phyloP scores from a whole-genome alignment of 2,113 vertebrate species.

The Phainopepla nitens region DNA sequence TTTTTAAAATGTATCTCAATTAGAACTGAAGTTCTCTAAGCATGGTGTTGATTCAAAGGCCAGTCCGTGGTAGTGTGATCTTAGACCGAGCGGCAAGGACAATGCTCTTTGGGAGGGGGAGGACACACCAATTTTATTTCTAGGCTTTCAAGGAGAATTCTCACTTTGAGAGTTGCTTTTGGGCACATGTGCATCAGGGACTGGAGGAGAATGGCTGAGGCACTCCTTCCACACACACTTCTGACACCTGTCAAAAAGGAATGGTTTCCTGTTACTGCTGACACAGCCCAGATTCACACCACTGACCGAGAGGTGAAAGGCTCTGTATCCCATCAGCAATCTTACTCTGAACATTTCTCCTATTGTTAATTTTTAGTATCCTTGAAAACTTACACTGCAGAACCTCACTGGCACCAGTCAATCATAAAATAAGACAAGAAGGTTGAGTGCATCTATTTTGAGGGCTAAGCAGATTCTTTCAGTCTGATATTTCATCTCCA shows the following conservation, averaged over 20 bases:
- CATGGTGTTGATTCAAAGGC: background rate
- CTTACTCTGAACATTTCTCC: background rate
- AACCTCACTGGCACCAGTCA: slow-evolving; percentile 44
- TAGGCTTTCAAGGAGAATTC: background rate
- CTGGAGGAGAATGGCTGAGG: background rate
- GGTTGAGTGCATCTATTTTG: slow-evolving; percentile 47
- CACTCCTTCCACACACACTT: background rate
- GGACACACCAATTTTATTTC: background rate
- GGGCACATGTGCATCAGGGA: background rate
- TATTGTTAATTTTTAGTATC: slow-evolving; percentile 54
- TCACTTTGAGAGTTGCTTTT: background rate
- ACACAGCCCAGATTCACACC: background rate
- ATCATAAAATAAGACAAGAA: slow-evolving; percentile 63
- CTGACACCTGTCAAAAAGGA: background rate
- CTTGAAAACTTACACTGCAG: slow-evolving; percentile 45
- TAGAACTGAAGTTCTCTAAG: background rate
- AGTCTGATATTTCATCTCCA: slow-evolving; percentile 25
- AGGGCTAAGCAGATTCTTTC: slow-evolving; percentile 25
- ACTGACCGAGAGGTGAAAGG: background rate
- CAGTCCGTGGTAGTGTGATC: background rate
- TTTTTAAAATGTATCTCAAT: background rate
- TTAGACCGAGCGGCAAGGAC: background rate
- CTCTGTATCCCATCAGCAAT: slow-evolving; percentile 25
- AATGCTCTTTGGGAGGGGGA: background rate
- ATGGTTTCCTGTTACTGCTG: background rate